Base-by-base conservation (phyloP, 2,888 invertebrate species). In the Synanthedon andrenaeformis region DNA sequence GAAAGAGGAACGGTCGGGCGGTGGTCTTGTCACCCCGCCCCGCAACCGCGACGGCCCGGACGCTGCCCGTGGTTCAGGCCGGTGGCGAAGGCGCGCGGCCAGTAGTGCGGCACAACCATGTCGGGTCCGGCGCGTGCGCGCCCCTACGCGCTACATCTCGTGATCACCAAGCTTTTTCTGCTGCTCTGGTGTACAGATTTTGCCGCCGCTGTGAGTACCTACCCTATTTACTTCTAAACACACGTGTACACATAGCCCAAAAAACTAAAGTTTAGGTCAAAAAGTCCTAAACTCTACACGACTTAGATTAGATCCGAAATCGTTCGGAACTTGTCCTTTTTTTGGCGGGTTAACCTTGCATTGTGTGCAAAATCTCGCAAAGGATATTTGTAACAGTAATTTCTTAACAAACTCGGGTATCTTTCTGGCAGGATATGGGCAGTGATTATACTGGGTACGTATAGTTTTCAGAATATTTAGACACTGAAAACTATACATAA, bases 51-150 rank as follows among this genome's bases (percentile, higher is more conserved):
- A 51, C 51, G 45, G 53, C 56, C 52, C 55, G 56, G 53, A 57
- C 62, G 62, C 60, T 67, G 64, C 64, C 67, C 61, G 66, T 67
- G 65, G 63, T 67, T 68, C 69, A 65, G 65, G 65, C 64, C 63
- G 62, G 66, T 58, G 63, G 66, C 62, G 72, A 72, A 76, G 76
- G 79, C 80, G 79, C 76, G 76, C 79, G 70, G 67, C 80, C 82
- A 83, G 82, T 84, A 82, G 80, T 77, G 82, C 76, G 79, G 80
- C 82, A 79, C 82, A 83, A 84, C 82, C 85, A 86, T 86, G 85
- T 80, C 86, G 78, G 84, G 85, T 77, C 85, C 80, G 84, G 83
- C 81, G 84, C 84, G 84, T 76, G 77, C 78, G 79, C 82, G 81
- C 72, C 73, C 73, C 62, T 60, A 72, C 61, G 77, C 76, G 79